Base-by-base conservation (phyloP, 2,113 vertebrate species). In the Macheiramphus alcinus region DNA sequence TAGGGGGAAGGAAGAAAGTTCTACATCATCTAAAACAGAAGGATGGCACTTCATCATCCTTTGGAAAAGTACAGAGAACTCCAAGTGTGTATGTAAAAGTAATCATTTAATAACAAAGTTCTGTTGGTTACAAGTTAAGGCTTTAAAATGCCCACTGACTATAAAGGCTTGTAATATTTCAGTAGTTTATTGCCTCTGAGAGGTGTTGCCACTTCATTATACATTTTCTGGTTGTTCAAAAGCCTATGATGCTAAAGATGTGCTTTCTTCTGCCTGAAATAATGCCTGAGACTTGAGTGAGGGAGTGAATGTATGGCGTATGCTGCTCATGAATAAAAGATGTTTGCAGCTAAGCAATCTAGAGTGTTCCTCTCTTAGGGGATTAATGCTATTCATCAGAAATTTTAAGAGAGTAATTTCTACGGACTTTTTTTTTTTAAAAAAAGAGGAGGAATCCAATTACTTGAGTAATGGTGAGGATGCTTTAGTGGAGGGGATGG, bases 271-370 rank as follows among this genome's bases (percentile, higher is more conserved):
- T 91, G 91, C 94, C 97, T 96, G 85, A 98, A 98, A 96, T 94
- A 97, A 98, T 88, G 95, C 92, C 75, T n/a, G 79, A 95, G 80
- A 94, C 71, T 88, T 16, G 70, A 93, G 62, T 55, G 90, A 91
- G 72, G 40, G 48, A 48, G 68, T 26, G 72, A 96, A 95, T 56
- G 58, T 78, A 93, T 71, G 70, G 95, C 0, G 2, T 78, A 52
- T 56, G 53, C 65, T 80, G 88, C 95, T 98, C 97, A 98, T 98
- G 97, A 98, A 98, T 98, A 98, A 98, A 97, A 98, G 89, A 98
- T 98, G 86, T 47, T 50, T 68, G 70, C 67, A 91, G 72, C 80
- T 88, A 95, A 97, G 97, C 92, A 97, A 97, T 96, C 88, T 72
- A 82, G 91, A 96, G 43, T 72, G 73, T 79, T 97, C 93, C 87